These are phyloP conservation scores for Gorsachius magnificus DNA, from an alignment of 2,797 vertebrate genomes.

Conservation along the genomic window DNA sequence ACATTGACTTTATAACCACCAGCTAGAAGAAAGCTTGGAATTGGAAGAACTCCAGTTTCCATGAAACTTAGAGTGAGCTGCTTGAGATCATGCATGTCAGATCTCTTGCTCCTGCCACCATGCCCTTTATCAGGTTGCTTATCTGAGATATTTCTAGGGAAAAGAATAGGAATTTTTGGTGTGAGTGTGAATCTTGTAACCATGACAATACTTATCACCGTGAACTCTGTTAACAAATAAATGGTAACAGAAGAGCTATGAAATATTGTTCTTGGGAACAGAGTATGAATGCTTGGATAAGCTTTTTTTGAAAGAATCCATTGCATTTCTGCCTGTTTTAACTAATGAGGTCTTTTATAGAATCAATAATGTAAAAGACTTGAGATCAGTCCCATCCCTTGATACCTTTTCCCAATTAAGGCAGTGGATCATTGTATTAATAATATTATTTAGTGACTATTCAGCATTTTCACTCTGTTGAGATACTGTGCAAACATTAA, in stretches of 20 bases:
- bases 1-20: not conserved
- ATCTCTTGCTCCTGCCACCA: not conserved
- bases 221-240: not conserved
- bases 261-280: not conserved
- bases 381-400: slow-evolving; percentile 9
- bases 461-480: slow-evolving; percentile 10
- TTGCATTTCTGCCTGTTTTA: not conserved
- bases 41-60: not conserved
- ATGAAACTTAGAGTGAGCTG: not conserved
- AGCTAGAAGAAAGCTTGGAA: not conserved
- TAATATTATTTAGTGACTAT: slow-evolving; percentile 39
- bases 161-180: not conserved
- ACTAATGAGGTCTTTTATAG: slow-evolving; percentile 14
- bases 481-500: slow-evolving; percentile 22
- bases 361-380: slow-evolving; percentile 17
- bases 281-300: not conserved
- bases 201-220: not conserved
- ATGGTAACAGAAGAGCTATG: not conserved
- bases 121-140: not conserved
- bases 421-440: slow-evolving; percentile 17
- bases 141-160: not conserved
- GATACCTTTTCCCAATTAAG: slow-evolving; percentile 26
- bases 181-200: not conserved
- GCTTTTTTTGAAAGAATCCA: not conserved
- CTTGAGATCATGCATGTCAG: not conserved